A percentile compares a stretch with the other conserved stretches of the same genome.
These are phyloP conservation scores for Ctenicera cuprea DNA, from an alignment of 2,888 invertebrate species.

Conservation along the genomic window DNA sequence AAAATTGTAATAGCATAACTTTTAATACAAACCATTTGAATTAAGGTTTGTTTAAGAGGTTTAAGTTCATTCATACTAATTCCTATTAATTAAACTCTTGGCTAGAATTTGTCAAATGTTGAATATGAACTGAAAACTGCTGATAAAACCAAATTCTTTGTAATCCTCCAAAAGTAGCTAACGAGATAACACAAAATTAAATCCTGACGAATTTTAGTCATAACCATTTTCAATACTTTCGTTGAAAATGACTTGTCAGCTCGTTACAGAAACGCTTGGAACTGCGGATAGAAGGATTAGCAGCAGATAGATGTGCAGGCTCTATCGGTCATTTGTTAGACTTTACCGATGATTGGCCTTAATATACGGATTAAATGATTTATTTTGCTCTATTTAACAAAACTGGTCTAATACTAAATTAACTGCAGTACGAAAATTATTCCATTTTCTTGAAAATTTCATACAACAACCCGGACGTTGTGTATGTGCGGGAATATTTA, in stretches of 20 bases:
- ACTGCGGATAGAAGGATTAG: conserved; percentile 47
- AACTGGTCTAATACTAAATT: neutral
- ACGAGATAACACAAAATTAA: conserved; percentile 17
- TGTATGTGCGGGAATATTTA: neutral
- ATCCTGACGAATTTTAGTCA: conserved; percentile 39
- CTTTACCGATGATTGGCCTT: conserved; percentile 48
- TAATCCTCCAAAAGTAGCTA: neutral
- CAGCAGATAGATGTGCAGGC: conserved; percentile 34
- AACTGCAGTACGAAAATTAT: neutral
- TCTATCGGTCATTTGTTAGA: conserved; percentile 51
- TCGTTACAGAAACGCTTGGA: conserved; percentile 42
- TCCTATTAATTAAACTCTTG: neutral
- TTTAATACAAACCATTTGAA: neutral
- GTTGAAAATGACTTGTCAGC: conserved; percentile 46
- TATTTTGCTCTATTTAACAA: conserved; percentile 26
- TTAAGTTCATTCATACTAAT: conserved; percentile 1
- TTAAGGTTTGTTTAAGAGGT: neutral
- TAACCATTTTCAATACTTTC: conserved; percentile 42
- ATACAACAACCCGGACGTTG: too few relatives aligned
- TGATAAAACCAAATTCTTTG: neutral
- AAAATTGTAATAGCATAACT: too few relatives aligned
- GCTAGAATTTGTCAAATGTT: neutral
- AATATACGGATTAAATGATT: conserved; percentile 33
- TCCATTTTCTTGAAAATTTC: too few relatives aligned
- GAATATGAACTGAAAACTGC: conserved; percentile 4